Base-by-base conservation (phyloP, 2,113 vertebrate species). In the Chaenocephalus aceratus region DNA sequence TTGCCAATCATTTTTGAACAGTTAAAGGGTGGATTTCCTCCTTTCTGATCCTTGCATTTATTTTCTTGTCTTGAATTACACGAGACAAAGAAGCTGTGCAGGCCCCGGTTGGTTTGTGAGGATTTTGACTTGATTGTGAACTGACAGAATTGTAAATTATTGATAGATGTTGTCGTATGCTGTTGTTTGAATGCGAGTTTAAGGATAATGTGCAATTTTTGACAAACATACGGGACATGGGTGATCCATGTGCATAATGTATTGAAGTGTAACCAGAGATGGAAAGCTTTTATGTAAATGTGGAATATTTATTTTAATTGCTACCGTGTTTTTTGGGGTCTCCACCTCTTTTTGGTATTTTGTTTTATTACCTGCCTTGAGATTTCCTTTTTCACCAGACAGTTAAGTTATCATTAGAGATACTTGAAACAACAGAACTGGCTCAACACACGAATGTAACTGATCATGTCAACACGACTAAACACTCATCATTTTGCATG, bases 271-370 rank as follows among this genome's bases (percentile, higher is more conserved):
- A 86, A 84, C 90, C 77, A 82, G 80, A 89, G 52, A 69, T 34
- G 26, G 18, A 15, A 46, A 23, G 83, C 53, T 67, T 82, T 69
- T 83, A 77, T 89, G 67, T 88, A 89, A 89, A 64, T 91, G 77
- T 86, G 89, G 36, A 80, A 10, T 85, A 85, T 90, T 88, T 86
- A 79, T 91, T 92, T 70, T 88, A 87, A 91, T 88, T 87, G 79
- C 83, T 9, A 72, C 8, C 69, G 61, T 52, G 54, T 64, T 45
- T 13, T 41, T 41, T 63, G 15, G 23, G 59, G 68, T 84, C 66
- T 87, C 45, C 71, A 44, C 34, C 58, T 53, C 61, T 71, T 79
- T 89, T 86, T 59, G 60, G 74, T 72, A 68, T 75, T 81, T 82
- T 58, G 57, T 82, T 86, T 86, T 65, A 48, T 84, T 82, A 67